Base-by-base conservation (phyloP, 1,140 invertebrate genomes). In the Antheraea mylitta region DNA sequence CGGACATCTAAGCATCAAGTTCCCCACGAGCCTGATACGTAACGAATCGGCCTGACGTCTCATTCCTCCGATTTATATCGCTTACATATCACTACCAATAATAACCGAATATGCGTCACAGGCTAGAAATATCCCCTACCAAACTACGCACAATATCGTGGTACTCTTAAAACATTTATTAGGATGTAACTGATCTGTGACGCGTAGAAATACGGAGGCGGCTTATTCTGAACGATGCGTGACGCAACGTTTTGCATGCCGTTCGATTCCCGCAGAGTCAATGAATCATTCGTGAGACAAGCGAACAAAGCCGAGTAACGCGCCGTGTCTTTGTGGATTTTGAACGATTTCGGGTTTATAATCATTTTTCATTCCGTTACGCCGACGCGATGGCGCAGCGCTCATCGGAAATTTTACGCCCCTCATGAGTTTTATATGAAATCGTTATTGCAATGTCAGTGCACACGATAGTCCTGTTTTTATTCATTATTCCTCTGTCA, bases 241-340 rank as follows among this genome's bases (percentile, higher is more conserved):
- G 89, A 91, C 87, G 89, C 81, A 90, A 90, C 89, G 86, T 88
- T 91, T 90, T 90, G 89, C 87, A 90, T 85, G 89, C 71, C 68
- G 77, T 84, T 82, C 81, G 81, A 81, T 79, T 82, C 80, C 82
- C 76, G 74, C 67, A 37, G 70, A 66, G 73, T 72, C 73, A 59
- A 85, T 91, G 86, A 89, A 90, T 90, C 86, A 89, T 75, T 42
- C 53, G 73, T 63, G 74, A 77, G 89, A 90, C 89, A 91, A 72
- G 85, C 86, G 82, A 80, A 91, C 89, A 91, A 91, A 89, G 89
- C 87, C 82, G 87, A 73, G 85, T 89, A 90, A 91, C 89, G 85
- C 86, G 82, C 85, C 89, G 85, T 91, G 89, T 91, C 89, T 89
- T 85, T 89, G 89, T 91, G 84, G 85, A 89, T 89, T 91, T 91